Conservation (phyloP, 2,113 vertebrate species). For the Burhinus bistriatus region DNA sequence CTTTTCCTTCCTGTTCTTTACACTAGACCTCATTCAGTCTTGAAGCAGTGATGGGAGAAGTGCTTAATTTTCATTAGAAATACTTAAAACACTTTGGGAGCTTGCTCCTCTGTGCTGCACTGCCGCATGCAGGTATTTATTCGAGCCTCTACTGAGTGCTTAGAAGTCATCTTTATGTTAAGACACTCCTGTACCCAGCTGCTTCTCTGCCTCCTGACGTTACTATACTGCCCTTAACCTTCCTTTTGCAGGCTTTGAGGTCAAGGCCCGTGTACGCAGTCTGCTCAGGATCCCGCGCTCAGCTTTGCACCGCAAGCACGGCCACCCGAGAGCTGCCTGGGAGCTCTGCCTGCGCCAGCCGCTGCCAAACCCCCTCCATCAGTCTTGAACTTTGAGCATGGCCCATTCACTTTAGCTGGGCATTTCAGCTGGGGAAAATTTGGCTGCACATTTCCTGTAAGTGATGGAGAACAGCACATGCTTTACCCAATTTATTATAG, state of each 20-base stretch:
- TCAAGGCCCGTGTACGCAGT: fast-evolving
- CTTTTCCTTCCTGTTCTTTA: not conserved
- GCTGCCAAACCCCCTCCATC: not conserved
- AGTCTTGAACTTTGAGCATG: not conserved
- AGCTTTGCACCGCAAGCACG: not conserved
- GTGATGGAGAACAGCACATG: not conserved
- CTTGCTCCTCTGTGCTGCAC: not conserved
- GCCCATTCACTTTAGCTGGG: not conserved
- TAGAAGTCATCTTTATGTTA: not conserved
- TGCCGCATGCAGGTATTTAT: not conserved
- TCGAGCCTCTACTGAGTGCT: not conserved
- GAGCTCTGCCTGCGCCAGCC: not conserved
- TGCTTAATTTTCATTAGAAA: conserved; percentile 5
- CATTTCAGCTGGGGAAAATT: not conserved
- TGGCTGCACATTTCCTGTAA: not conserved
- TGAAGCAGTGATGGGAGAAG: not conserved
- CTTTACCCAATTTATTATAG: not conserved
- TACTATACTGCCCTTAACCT: not conserved
- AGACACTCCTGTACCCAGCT: not conserved
- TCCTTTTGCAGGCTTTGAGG: not conserved
- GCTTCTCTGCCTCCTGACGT: not conserved
- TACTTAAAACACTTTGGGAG: not conserved
- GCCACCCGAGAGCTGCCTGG: not conserved
- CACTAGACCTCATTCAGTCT: not conserved
- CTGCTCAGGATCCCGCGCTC: not conserved